Evolutionary conservation across 2,888 invertebrate species (phyloP), one percentile per base, ranked within the genome.

Genomic region (Sceliomorpha sp.): DNA sequence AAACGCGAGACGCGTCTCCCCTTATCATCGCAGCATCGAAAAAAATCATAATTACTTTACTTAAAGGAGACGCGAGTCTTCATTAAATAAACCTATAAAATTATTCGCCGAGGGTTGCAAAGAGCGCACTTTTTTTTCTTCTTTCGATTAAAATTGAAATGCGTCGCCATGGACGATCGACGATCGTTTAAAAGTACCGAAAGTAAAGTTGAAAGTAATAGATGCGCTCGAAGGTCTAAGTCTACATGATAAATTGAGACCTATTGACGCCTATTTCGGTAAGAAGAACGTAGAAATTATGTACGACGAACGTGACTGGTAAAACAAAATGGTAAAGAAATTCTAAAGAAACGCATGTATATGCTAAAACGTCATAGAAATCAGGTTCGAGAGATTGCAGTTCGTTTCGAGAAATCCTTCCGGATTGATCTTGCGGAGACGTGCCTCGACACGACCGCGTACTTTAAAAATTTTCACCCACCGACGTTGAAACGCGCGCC

Each of bases 381-480:
- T 13, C 27, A 7, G 20, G 69, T 70, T 70, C 44, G 4, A 1
- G 2, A 8, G 45, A 36, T 27, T 15, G 45, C 29, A 10, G 15
- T 20, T 13, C 17, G 27, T 51, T 56, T 60, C 40, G 44, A 6
- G 40, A 37, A 64, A 64, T 55, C 45, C 44, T 44, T 31, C 63
- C 8, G 12, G 37, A 60, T 51, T 70, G 64, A 66, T 66, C 59
- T 39, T 36, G 9, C 13, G 7, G 3, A 6, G 27, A 56, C 58
- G 56, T 70, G 66, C 40, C 20, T 0, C 2, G 29, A 62, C 66
- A 70, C 62, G 66, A 64, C 32, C 14, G 13, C 17, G 45, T 20
- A 9, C 31, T 34, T 55, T 29, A 31, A 55, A 50, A 45, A 47
- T 37, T 32, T 26, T 50, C 40, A 14, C 10, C 26, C 37, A 48